A percentile compares a stretch with the other conserved stretches of the same genome.
Conservation (phyloP, 2,888 invertebrate genomes). For the Drosophila nr. perissopoda region DNA sequence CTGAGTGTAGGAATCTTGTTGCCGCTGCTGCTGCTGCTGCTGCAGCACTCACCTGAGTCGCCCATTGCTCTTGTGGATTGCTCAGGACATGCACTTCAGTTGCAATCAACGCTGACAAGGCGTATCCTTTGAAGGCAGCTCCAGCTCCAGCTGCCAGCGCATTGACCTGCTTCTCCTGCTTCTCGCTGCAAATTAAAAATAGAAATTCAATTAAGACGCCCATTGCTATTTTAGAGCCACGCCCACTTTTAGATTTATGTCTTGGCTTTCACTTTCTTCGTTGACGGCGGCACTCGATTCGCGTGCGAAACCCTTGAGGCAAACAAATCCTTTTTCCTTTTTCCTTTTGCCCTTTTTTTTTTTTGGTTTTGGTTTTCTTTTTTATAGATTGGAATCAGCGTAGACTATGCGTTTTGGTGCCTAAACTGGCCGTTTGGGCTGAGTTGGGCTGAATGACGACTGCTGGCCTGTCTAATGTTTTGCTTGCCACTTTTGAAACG, state of each 20-base stretch:
- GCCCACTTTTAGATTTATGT: constrained; percentile 33
- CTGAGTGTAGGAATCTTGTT: background rate
- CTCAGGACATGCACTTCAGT: constrained; percentile 31
- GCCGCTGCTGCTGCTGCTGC: background rate
- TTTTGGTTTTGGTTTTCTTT: background rate
- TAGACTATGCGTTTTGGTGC: constrained; percentile 55
- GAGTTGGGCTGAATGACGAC: constrained; percentile 56
- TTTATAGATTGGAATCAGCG: constrained; percentile 68
- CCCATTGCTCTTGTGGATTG: constrained; percentile 70
- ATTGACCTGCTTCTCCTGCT: constrained; percentile 49
- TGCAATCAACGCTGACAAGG: constrained; percentile 27
- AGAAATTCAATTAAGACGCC: constrained; percentile 70
- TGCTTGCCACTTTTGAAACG: constrained; percentile 73
- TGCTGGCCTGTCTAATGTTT: constrained; percentile 58
- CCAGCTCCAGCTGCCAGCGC: constrained; percentile 34
- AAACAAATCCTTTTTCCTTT: constrained; percentile 26
- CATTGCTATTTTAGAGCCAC: constrained; percentile 12
- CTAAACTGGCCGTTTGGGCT: constrained; percentile 55
- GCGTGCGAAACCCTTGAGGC: constrained; percentile 65
- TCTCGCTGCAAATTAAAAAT: constrained; percentile 56
- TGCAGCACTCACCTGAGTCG: constrained; percentile 81
- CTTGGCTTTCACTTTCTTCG: constrained; percentile 66
- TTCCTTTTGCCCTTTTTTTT: background rate
- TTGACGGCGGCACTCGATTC: constrained; percentile 51
- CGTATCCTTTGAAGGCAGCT: constrained; percentile 30